Evolutionary conservation across 2,797 vertebrate genomes (phyloP).

Genomic region (Salarias fasciatus): DNA sequence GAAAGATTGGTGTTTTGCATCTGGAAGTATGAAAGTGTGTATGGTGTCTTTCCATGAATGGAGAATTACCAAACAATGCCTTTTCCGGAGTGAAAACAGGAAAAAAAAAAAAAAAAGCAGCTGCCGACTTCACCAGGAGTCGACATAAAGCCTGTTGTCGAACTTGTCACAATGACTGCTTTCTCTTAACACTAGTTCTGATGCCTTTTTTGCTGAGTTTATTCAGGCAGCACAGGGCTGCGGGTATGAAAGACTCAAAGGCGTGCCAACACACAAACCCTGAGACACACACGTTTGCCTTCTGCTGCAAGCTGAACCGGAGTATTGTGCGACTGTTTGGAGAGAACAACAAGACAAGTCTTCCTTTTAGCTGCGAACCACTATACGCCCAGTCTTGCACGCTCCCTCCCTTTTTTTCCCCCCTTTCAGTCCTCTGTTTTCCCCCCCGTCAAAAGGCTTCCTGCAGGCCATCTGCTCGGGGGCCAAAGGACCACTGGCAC

Average conservation of each 20-base stretch:
- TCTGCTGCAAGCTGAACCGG: slow-evolving; percentile 68
- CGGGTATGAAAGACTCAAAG: slow-evolving; percentile 67
- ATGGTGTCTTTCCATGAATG: slow-evolving; percentile 26
- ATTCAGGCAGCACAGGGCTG: slow-evolving; percentile 60
- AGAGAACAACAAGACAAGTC: slow-evolving; percentile 74
- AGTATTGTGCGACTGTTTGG: slow-evolving; percentile 68
- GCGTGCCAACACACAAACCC: slow-evolving; percentile 51
- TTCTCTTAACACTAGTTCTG: slow-evolving; percentile 59
- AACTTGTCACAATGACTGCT: slow-evolving; percentile 69
- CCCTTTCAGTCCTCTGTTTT: slow-evolving; percentile 51
- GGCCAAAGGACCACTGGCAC: slow-evolving; percentile 69
- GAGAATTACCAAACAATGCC: slow-evolving; percentile 38
- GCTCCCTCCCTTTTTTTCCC: slow-evolving; percentile 63
- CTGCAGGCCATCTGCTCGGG: slow-evolving; percentile 76
- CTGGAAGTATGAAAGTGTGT: too few species aligned
- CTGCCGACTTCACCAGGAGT: slow-evolving; percentile 55
- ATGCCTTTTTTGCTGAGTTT: slow-evolving; percentile 59
- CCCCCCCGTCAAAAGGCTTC: slow-evolving; percentile 67
- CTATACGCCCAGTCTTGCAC: slow-evolving; percentile 45
- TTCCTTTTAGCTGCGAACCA: slow-evolving; percentile 68
- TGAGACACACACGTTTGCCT: slow-evolving; percentile 64
- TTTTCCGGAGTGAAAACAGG: slow-evolving; percentile 32
- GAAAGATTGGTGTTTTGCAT: too few species aligned
- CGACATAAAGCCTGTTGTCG: slow-evolving; percentile 59
- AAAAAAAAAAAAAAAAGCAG: slow-evolving; percentile 55